These are phyloP conservation scores for Ploceus nigricollis DNA, from an alignment of 2,113 vertebrate genomes.

Conservation along the genomic window DNA sequence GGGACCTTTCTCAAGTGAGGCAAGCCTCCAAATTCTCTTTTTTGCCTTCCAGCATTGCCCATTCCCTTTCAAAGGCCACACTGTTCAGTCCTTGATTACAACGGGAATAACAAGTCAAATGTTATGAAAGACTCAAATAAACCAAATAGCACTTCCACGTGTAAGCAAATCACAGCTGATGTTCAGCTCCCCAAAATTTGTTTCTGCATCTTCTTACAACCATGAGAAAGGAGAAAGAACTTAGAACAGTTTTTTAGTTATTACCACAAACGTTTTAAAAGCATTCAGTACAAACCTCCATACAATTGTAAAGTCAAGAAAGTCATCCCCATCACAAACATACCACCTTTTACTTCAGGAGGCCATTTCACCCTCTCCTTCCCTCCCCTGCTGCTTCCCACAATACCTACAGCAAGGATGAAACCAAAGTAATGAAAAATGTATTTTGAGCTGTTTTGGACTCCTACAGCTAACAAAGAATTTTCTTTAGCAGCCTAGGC, in stretches of 20 bases:
- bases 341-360: not conserved
- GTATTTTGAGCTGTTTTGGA: not conserved
- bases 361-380: not conserved
- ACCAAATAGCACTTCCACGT: not conserved
- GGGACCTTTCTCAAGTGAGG: not conserved
- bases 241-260: not conserved
- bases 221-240: not conserved
- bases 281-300: not conserved
- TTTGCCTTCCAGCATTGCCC: not conserved
- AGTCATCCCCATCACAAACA: not conserved
- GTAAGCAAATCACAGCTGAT: not conserved
- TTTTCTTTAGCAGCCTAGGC: not conserved
- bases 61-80: not conserved
- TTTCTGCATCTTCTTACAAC: not conserved
- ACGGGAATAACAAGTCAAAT: not conserved
- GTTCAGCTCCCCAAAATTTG: not conserved
- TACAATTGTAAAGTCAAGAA: not conserved
- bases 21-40: not conserved
- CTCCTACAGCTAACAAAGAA: not conserved
- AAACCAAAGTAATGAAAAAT: not conserved
- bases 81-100: not conserved
- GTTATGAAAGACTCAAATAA: not conserved
- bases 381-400: not conserved
- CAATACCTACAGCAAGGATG: not conserved
- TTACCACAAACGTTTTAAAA: not conserved